Conservation (phyloP, 2,888 invertebrate species). For the Mallateleia sp. region DNA sequence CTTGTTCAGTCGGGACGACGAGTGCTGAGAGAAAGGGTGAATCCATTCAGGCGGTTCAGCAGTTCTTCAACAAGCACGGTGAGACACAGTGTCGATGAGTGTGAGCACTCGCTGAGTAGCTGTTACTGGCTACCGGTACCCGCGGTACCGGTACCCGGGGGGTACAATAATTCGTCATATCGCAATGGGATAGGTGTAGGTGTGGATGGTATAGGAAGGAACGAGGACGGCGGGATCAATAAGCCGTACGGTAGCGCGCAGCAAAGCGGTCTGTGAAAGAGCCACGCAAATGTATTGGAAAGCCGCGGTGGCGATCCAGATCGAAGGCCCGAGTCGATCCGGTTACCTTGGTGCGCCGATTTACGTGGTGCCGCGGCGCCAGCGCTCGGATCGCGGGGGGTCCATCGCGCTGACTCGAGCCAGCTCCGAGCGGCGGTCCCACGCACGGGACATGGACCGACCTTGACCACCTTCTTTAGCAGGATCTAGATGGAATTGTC, state of each 20-base stretch:
- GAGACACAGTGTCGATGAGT: too few species aligned
- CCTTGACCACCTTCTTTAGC: not conserved
- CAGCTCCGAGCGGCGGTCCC: constrained; percentile 14
- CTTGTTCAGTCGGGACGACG: too few species aligned
- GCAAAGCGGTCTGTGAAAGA: constrained; percentile 54
- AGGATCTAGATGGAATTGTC: not conserved
- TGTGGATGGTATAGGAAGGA: constrained; percentile 64
- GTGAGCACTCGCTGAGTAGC: too few species aligned
- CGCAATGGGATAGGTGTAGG: constrained; percentile 34
- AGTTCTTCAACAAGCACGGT: too few species aligned
- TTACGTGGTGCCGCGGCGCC: constrained; percentile 38
- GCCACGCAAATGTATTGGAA: constrained; percentile 37
- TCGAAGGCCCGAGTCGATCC: constrained; percentile 15
- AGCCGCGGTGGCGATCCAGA: constrained; percentile 10
- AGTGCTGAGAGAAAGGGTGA: too few species aligned
- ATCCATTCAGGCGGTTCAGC: too few species aligned
- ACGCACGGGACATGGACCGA: not conserved
- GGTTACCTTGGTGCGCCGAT: constrained; percentile 29
- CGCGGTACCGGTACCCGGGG: constrained; percentile 2
- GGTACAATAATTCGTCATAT: constrained; percentile 48
- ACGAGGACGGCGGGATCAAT: constrained; percentile 87
- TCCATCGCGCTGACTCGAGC: constrained; percentile 10
- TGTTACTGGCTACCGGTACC: too few species aligned
- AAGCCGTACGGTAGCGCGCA: constrained; percentile 87
- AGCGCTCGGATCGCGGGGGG: constrained; percentile 19